These are phyloP conservation scores for Odontothrips loti DNA, from an alignment of 2,888 invertebrate genomes.

Conservation along the genomic window DNA sequence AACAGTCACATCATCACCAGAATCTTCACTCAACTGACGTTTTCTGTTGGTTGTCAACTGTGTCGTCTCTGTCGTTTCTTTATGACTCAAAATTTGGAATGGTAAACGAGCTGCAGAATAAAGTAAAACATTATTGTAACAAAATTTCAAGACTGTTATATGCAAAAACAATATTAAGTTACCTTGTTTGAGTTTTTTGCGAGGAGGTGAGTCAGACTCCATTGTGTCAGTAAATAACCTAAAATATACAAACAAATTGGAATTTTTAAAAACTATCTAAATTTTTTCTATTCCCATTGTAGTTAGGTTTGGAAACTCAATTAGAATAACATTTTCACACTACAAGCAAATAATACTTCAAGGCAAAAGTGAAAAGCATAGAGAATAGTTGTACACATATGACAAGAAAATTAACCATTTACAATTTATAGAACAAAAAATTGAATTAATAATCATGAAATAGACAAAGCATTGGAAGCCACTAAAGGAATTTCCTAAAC, in stretches of 20 bases:
- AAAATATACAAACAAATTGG: not conserved
- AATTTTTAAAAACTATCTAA: not conserved
- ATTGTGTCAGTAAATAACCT: not conserved
- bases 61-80: slow-evolving; percentile 37
- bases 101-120: slow-evolving; percentile 52
- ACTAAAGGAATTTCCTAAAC: not conserved
- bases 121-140: not conserved
- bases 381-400: not conserved
- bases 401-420: not conserved
- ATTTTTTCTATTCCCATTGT: not conserved
- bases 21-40: slow-evolving; percentile 5
- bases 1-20: slow-evolving; percentile 44
- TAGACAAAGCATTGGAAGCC: not conserved
- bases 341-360: not conserved
- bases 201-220: slow-evolving; percentile 44
- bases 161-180: not conserved
- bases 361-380: not conserved
- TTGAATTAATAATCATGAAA: not conserved
- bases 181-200: slow-evolving; percentile 57
- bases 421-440: not conserved
- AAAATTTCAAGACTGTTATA: not conserved
- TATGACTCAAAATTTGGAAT: slow-evolving; percentile 54
- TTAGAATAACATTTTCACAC: too few relatives aligned
- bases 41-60: not conserved
- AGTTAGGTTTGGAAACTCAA: too few relatives aligned